phyloP scores from a whole-genome alignment of 2,888 invertebrate genomes.

The Zeuzera pyrina region DNA sequence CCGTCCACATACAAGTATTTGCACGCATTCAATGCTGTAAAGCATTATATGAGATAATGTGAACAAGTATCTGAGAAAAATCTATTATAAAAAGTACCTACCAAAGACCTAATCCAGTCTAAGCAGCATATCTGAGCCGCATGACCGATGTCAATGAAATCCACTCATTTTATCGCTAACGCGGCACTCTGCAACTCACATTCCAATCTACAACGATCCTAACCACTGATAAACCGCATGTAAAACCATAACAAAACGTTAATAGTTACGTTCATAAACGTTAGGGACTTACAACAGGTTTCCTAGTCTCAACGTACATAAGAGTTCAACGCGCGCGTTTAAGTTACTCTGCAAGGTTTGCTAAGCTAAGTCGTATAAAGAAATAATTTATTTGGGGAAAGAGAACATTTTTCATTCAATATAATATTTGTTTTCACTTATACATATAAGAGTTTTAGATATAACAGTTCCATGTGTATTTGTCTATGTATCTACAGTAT shows the following conservation, averaged over 20 bases:
- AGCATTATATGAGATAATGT: too few species aligned
- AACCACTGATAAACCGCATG: slow-evolving; percentile 27
- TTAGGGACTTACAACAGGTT: slow-evolving; percentile 19
- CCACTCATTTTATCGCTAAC: slow-evolving; percentile 48
- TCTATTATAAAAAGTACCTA: slow-evolving; percentile 23
- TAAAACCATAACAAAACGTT: slow-evolving; percentile 22
- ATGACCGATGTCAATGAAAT: slow-evolving; percentile 58
- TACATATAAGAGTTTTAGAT: too few species aligned
- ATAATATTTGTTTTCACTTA: too few species aligned
- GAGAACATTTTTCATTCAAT: too few species aligned
- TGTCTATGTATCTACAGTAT: too few species aligned
- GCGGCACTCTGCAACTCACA: slow-evolving; percentile 22
- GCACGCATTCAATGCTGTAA: too few species aligned
- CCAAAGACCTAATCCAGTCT: slow-evolving; percentile 40
- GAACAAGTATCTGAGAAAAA: too few species aligned
- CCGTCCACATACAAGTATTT: too few species aligned
- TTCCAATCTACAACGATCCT: too few species aligned
- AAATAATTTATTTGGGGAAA: too few species aligned
- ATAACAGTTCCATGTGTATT: too few species aligned
- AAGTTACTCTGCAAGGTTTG: slow-evolving; percentile 25
- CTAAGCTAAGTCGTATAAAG: too few species aligned
- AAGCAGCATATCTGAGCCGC: slow-evolving; percentile 44
- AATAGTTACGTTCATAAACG: slow-evolving; percentile 29
- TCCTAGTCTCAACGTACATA: slow-evolving; percentile 17
- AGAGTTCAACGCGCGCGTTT: slow-evolving; percentile 24